These are phyloP conservation scores for Antheraea yamamai DNA, from an alignment of 2,888 invertebrate species.

Conservation along the genomic window DNA sequence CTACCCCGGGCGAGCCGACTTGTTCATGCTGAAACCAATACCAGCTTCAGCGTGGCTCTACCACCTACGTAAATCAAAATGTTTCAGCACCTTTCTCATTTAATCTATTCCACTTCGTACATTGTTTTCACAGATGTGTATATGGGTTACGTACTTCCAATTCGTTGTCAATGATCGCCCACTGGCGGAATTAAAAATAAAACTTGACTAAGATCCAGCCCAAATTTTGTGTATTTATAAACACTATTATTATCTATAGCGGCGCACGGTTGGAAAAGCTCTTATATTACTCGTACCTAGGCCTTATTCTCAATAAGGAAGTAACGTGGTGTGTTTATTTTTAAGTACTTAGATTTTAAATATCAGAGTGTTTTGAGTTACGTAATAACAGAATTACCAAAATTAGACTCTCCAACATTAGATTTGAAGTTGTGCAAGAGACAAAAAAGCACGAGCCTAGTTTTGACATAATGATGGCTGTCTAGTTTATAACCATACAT, in stretches of 20 bases:
- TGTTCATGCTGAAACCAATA: too few relatives aligned
- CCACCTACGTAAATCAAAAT: neutral
- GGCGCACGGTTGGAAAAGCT: neutral
- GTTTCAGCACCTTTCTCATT: neutral
- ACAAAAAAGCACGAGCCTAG: too few relatives aligned
- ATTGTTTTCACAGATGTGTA: constrained; percentile 29
- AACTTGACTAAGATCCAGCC: constrained; percentile 39
- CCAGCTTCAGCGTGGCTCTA: too few relatives aligned
- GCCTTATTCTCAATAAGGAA: neutral
- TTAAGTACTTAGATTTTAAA: too few relatives aligned
- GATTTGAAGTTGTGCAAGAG: too few relatives aligned
- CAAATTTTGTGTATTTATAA: constrained; percentile 28
- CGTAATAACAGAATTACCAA: too few relatives aligned
- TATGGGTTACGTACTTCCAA: constrained; percentile 53
- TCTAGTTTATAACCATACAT: too few relatives aligned
- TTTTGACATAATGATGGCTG: too few relatives aligned
- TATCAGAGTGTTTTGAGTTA: too few relatives aligned
- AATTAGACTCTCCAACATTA: too few relatives aligned
- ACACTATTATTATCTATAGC: neutral
- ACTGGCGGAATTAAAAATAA: constrained; percentile 46
- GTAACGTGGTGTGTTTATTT: neutral
- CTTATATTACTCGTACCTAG: neutral
- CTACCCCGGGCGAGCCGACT: too few relatives aligned
- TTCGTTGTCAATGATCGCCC: constrained; percentile 47
- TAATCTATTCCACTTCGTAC: constrained; percentile 23